These are phyloP conservation scores for Meda fulgida DNA, from an alignment of 2,797 vertebrate genomes.

Conservation along the genomic window DNA sequence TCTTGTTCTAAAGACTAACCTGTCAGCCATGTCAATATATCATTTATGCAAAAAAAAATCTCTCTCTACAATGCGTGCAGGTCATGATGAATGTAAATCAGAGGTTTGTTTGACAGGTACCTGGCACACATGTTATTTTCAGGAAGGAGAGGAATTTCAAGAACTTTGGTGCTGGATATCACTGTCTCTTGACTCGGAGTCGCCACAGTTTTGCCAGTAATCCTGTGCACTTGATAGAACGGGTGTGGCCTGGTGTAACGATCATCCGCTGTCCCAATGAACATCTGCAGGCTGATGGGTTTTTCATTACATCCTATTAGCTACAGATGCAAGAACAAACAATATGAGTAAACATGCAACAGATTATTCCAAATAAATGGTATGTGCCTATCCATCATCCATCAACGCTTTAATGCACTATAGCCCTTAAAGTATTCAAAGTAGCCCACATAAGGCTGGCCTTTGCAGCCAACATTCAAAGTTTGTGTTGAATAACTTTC, in stretches of 20 bases:
- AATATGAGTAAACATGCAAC: background rate
- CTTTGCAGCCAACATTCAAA: background rate
- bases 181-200: conserved; percentile 91
- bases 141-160: conserved; percentile 93
- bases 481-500: background rate
- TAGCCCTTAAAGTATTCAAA: background rate
- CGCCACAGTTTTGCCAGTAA: conserved; percentile 94
- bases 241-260: conserved; percentile 89
- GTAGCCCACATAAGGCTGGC: background rate
- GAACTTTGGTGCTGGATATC: conserved; percentile 84
- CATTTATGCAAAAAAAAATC: conserved; percentile 20
- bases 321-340: conserved; percentile 70
- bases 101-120: conserved; percentile 70
- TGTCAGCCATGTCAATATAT: conserved; percentile 27
- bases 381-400: background rate
- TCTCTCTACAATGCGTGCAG: conserved; percentile 25
- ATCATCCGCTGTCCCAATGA: conserved; percentile 95
- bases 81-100: conserved; percentile 50
- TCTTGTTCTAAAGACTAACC: conserved; percentile 18
- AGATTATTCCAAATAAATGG: background rate
- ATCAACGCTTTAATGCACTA: background rate
- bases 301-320: conserved; percentile 87
- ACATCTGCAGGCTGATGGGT: conserved; percentile 88
- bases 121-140: conserved; percentile 93
- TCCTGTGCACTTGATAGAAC: conserved; percentile 97